Evolutionary conservation across 1,140 invertebrate species (phyloP).

Genomic region (Neodiprion virginianus): DNA sequence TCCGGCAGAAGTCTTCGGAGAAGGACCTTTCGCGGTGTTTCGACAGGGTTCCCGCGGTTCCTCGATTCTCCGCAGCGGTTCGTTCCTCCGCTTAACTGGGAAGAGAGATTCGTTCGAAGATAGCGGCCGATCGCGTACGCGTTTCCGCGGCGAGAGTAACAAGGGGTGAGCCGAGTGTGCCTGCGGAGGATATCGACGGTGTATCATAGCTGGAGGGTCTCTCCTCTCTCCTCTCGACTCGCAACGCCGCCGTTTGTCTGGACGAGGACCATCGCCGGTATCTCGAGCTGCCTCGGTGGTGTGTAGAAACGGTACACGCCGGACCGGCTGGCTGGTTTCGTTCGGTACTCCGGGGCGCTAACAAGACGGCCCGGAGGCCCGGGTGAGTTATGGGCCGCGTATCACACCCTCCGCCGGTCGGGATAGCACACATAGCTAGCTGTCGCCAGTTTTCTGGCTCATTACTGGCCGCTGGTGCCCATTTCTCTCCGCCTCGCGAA

Average conservation of each 20-base stretch:
- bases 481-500: slow-evolving; percentile 44
- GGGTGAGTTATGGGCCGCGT: slow-evolving; percentile 52
- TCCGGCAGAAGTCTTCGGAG: too few relatives aligned
- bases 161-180: background rate
- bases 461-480: slow-evolving; percentile 54
- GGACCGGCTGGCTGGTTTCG: slow-evolving; percentile 29
- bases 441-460: slow-evolving; percentile 63
- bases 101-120: background rate
- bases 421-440: slow-evolving; percentile 51
- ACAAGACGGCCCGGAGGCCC: slow-evolving; percentile 45
- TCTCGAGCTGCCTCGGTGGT: background rate
- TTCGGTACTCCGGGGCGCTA: slow-evolving; percentile 44
- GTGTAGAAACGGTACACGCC: slow-evolving; percentile 32
- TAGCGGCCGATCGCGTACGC: background rate
- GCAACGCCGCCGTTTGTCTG: slow-evolving; percentile 9
- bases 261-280: background rate
- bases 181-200: background rate
- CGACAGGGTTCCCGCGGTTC: too few relatives aligned
- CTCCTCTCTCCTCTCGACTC: background rate
- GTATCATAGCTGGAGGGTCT: slow-evolving; percentile 10
- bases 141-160: background rate
- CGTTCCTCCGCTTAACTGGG: background rate
- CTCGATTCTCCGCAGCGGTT: background rate
- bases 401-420: slow-evolving; percentile 40
- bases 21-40: too few relatives aligned